A percentile compares a stretch with the other conserved stretches of the same genome.
Conservation (phyloP, 37 sponge, comb jelly and placozoan species). For the Eunapius fragilis region DNA sequence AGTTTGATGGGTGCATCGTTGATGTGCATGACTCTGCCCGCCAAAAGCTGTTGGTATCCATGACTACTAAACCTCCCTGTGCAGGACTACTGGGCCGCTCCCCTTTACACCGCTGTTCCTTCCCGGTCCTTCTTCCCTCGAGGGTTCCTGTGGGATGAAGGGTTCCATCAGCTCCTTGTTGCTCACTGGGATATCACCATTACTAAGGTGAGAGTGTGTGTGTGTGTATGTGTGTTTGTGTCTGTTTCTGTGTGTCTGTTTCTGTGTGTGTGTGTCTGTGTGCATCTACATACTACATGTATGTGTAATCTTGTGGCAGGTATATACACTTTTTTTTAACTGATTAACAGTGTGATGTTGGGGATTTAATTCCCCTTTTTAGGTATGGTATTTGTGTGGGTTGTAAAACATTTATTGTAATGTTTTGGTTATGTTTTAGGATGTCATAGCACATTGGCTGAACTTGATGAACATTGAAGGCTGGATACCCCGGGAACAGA, state of each 20-base stretch:
- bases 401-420: not conserved
- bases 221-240: not conserved
- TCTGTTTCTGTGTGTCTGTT: too few species aligned
- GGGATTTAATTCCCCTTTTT: too few species aligned
- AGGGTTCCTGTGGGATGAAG: conserved; percentile 99
- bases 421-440: conserved; percentile 18
- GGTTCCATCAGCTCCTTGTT: conserved; percentile 96
- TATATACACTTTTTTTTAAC: too few species aligned
- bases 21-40: not conserved
- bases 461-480: conserved; percentile 94
- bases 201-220: conserved; percentile 40
- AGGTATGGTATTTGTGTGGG: too few species aligned
- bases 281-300: not conserved
- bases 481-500: conserved; percentile 99
- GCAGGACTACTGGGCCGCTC: conserved; percentile 78
- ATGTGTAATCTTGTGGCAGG: not conserved
- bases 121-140: conserved; percentile 99
- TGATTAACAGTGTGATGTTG: too few species aligned
- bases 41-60: not conserved
- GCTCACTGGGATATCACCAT: conserved; percentile 90
- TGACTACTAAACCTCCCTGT: not conserved
- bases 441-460: conserved; percentile 98
- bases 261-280: too few species aligned
- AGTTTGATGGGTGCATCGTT: too few species aligned
- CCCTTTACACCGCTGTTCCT: conserved; percentile 86